Evolutionary conservation across 1,140 invertebrate genomes (phyloP).

Genomic region (Ceratina calcarata): DNA sequence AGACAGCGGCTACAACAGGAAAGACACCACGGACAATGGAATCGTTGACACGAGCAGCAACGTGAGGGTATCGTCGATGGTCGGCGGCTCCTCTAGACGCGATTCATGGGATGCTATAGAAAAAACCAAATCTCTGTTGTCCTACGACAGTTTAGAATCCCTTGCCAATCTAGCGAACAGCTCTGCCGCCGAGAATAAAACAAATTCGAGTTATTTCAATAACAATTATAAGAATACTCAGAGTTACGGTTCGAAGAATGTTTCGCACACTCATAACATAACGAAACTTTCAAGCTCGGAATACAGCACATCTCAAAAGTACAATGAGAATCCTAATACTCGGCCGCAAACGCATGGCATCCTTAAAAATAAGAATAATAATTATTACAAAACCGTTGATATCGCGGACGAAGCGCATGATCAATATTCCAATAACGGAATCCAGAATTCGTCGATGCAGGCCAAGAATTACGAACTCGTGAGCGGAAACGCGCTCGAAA

Average conservation of each 20-base stretch:
- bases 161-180: slow-evolving; percentile 84
- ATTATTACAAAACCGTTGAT: slow-evolving; percentile 75
- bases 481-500: slow-evolving; percentile 85
- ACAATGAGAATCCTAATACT: slow-evolving; percentile 60
- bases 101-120: slow-evolving; percentile 91
- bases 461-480: slow-evolving; percentile 78
- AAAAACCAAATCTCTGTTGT: slow-evolving; percentile 88
- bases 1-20: slow-evolving; percentile 71
- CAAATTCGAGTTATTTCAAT: slow-evolving; percentile 12
- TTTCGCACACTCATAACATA: slow-evolving; percentile 60
- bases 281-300: slow-evolving; percentile 69
- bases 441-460: slow-evolving; percentile 37
- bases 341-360: slow-evolving; percentile 73
- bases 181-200: slow-evolving; percentile 45
- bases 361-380: slow-evolving; percentile 78
- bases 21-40: slow-evolving; percentile 71
- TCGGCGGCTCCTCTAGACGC: slow-evolving; percentile 82
- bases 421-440: slow-evolving; percentile 74
- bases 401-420: slow-evolving; percentile 80
- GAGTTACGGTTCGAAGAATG: slow-evolving; percentile 64
- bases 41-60: slow-evolving; percentile 86
- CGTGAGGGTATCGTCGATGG: slow-evolving; percentile 84
- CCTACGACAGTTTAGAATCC: slow-evolving; percentile 85
- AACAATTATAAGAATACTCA: slow-evolving; percentile 68
- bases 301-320: slow-evolving; percentile 63